phyloP scores from a whole-genome alignment of 53 echinoderm and acorn worm genomes.

The Paelopatides confundens region DNA sequence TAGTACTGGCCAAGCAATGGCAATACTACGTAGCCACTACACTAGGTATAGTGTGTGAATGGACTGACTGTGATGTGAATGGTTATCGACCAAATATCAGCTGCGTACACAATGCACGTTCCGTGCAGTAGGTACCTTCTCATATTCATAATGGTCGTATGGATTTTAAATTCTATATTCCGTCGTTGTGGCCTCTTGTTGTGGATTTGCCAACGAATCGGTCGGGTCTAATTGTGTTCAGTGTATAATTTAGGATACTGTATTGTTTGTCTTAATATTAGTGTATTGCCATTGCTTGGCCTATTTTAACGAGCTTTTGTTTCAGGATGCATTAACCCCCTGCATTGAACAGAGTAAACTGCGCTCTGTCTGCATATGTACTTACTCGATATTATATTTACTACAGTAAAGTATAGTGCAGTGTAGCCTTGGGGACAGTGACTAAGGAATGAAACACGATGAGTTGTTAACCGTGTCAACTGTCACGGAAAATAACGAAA shows the following conservation, averaged over 20 bases:
- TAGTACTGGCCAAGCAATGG: too few relatives aligned
- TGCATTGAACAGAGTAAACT: not conserved
- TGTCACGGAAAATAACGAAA: not conserved
- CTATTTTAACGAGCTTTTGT: not conserved
- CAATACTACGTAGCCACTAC: too few relatives aligned
- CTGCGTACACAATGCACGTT: conserved; percentile 25
- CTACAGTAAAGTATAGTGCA: too few relatives aligned
- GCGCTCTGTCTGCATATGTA: not conserved
- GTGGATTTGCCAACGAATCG: conserved; percentile 15
- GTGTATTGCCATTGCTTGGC: not conserved
- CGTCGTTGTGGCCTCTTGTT: not conserved
- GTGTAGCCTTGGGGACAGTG: not conserved
- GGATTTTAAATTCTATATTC: conserved; percentile 26
- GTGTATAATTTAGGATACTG: not conserved
- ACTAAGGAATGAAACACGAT: not conserved
- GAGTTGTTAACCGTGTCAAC: not conserved
- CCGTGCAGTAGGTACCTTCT: not conserved
- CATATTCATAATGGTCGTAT: conserved; percentile 2
- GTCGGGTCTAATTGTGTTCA: conserved; percentile 5
- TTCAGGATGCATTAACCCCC: not conserved
- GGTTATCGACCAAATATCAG: conserved; percentile 17
- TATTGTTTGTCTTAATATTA: not conserved
- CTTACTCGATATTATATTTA: not conserved
- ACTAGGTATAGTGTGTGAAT: not conserved
- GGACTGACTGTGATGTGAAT: not conserved